Conservation (phyloP, 2,888 invertebrate genomes). For the Muscina levida region DNA sequence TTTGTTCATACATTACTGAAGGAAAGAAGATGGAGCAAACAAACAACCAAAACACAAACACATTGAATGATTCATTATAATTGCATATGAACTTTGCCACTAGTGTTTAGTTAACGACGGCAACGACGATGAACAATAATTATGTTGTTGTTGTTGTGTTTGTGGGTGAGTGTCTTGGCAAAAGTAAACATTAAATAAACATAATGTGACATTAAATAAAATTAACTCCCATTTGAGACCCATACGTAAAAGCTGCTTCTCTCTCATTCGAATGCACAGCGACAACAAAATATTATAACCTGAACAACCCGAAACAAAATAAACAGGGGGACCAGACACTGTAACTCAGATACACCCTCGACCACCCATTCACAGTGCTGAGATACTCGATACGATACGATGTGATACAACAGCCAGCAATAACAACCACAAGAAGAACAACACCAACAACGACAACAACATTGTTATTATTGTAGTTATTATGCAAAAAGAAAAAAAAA, state of each 20-base stretch:
- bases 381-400: constrained; percentile 9
- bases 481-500: too few relatives aligned
- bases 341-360: too few relatives aligned
- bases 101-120: too few relatives aligned
- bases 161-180: too few relatives aligned
- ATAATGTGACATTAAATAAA: constrained; percentile 56
- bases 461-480: constrained; percentile 35
- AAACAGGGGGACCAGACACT: constrained; percentile 17
- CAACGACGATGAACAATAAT: too few relatives aligned
- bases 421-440: constrained; percentile 1
- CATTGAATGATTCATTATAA: constrained; percentile 12
- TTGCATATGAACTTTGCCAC: constrained; percentile 12
- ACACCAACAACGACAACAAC: constrained; percentile 15
- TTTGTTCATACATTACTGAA: too few relatives aligned
- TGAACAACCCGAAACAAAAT: too few relatives aligned
- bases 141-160: not conserved
- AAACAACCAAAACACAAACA: not conserved
- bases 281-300: constrained; percentile 1
- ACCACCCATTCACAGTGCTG: too few relatives aligned
- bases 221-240: constrained; percentile 50
- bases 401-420: not conserved
- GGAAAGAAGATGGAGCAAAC: too few relatives aligned
- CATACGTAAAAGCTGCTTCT: not conserved
- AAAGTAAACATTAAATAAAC: constrained; percentile 18
- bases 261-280: too few relatives aligned